Conservation (phyloP, 2,797 vertebrate genomes). For the Falco concolor region DNA sequence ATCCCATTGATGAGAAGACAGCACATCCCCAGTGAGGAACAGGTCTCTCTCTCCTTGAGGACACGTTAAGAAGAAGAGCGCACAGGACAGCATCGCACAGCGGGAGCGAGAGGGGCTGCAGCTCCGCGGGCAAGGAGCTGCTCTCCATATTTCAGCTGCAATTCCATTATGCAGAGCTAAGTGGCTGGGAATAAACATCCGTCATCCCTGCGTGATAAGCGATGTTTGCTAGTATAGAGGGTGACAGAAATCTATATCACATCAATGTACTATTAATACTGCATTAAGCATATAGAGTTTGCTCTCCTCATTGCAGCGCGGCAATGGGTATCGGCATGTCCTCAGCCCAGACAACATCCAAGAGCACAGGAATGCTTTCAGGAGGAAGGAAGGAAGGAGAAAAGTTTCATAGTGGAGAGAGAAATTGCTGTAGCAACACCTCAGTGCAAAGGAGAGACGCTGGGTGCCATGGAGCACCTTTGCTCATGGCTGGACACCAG, state of each 20-base stretch:
- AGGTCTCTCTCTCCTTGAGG: background rate
- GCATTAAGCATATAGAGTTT: slow-evolving; percentile 57
- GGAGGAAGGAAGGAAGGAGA: background rate
- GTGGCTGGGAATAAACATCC: slow-evolving; percentile 70
- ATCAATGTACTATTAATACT: slow-evolving; percentile 72
- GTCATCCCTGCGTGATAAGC: slow-evolving; percentile 69
- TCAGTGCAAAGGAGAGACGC: background rate
- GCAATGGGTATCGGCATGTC: slow-evolving; percentile 11
- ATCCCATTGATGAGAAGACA: rapidly evolving
- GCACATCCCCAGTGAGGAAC: background rate
- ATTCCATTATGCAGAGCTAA: slow-evolving; percentile 70
- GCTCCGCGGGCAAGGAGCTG: slow-evolving; percentile 10
- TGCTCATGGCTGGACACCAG: background rate
- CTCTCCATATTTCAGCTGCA: slow-evolving; percentile 70
- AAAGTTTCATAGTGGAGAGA: background rate
- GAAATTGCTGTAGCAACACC: background rate
- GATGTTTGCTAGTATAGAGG: slow-evolving; percentile 70
- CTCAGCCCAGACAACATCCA: background rate
- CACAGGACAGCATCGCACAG: background rate
- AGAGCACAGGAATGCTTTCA: background rate
- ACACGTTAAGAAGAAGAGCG: background rate
- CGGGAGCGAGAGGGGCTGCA: background rate
- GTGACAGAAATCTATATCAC: slow-evolving; percentile 76
- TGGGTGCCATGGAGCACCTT: background rate
- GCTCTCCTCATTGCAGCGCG: slow-evolving; percentile 10